Percentiles rank a stretch among this genome's conserved stretches.
These are phyloP conservation scores for Ptiloglossa arizonensis DNA, from an alignment of 1,140 invertebrate species.

Conservation along the genomic window DNA sequence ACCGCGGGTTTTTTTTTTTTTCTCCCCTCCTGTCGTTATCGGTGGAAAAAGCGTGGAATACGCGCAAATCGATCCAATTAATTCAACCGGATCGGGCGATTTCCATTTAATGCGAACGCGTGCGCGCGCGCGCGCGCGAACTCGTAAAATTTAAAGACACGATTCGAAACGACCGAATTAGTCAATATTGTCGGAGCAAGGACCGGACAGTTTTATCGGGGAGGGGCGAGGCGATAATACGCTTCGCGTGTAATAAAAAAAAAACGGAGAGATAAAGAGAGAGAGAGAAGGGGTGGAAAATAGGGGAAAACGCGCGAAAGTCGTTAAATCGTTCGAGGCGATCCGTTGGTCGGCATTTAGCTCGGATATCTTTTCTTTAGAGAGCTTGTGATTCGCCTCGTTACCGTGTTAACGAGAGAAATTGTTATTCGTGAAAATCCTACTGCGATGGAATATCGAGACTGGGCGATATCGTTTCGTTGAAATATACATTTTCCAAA, in stretches of 20 bases:
- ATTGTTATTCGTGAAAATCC: constrained; percentile 45
- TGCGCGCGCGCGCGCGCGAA: background rate
- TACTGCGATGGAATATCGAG: background rate
- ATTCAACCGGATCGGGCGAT: constrained; percentile 29
- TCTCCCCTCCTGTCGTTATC: constrained; percentile 21
- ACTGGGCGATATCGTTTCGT: background rate
- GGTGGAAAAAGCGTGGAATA: constrained; percentile 9
- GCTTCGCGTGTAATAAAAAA: constrained; percentile 54
- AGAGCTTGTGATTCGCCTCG: constrained; percentile 1
- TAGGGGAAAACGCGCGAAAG: constrained; percentile 29
- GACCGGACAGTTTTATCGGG: constrained; percentile 19
- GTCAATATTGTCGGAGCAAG: constrained; percentile 44
- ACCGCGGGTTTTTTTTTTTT: constrained; percentile 24
- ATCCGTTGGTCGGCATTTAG: constrained; percentile 58
- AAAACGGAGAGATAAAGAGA: background rate
- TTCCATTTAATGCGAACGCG: constrained; percentile 42
- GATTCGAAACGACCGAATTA: constrained; percentile 57
- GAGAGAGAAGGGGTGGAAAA: background rate
- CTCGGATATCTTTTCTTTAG: constrained; percentile 41
- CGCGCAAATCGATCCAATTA: constrained; percentile 28
- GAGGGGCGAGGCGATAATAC: constrained; percentile 48
- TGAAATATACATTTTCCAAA: no score
- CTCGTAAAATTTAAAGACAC: constrained; percentile 55
- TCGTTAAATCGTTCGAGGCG: constrained; percentile 70
- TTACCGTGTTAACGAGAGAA: constrained; percentile 51